Conservation (phyloP, 2,797 vertebrate species). For the Taeniopygia guttata region DNA sequence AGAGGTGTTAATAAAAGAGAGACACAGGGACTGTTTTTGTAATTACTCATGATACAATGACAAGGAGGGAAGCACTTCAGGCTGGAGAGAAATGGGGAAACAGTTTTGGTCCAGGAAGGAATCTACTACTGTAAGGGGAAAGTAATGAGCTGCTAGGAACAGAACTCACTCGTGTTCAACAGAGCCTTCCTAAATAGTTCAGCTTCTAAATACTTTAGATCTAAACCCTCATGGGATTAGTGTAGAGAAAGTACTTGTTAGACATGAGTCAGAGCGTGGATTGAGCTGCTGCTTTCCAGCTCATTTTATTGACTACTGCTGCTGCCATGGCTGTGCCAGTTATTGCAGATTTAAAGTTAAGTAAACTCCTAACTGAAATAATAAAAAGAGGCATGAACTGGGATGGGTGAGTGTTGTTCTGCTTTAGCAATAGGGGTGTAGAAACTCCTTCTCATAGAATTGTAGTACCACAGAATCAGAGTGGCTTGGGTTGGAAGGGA, state of each 20-base stretch:
- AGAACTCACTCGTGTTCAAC: not conserved
- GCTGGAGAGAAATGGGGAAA: not conserved
- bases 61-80: not conserved
- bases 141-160: not conserved
- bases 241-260: not conserved
- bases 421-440: not conserved
- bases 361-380: not conserved
- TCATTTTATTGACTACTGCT: not conserved
- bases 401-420: not conserved
- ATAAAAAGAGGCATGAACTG: not conserved
- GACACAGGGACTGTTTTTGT: not conserved
- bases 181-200: slow-evolving; percentile 17
- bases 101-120: not conserved
- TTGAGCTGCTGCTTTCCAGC: not conserved
- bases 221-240: not conserved
- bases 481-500: not conserved
- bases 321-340: not conserved
- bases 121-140: not conserved
- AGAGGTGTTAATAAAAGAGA: slow-evolving; percentile 47
- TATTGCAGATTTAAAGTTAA: not conserved
- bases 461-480: not conserved
- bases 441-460: not conserved
- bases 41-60: not conserved
- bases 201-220: not conserved
- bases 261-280: not conserved